These are phyloP conservation scores for Hydrocynus forskahlii DNA, from an alignment of 2,797 vertebrate species.

Conservation along the genomic window DNA sequence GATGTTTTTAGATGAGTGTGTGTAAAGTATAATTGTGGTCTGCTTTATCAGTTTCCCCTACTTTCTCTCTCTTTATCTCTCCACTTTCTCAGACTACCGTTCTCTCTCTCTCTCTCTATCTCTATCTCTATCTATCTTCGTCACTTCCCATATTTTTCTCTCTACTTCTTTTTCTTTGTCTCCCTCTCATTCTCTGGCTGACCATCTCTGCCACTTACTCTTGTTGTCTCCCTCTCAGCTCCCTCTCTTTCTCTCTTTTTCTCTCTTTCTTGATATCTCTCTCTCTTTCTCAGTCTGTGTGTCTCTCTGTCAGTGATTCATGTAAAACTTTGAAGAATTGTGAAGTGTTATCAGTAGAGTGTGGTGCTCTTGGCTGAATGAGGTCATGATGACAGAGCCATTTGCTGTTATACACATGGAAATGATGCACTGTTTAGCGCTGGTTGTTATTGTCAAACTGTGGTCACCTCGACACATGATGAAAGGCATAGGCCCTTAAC, in stretches of 20 bases:
- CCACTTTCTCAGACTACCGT: no score
- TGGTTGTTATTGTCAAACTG: constrained; percentile 10
- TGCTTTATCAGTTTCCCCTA: no score
- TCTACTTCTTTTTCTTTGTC: background rate
- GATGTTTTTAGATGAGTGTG: no score
- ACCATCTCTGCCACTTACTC: background rate
- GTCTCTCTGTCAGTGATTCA: background rate
- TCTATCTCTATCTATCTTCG: background rate
- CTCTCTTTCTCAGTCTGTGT: background rate
- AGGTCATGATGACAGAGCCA: constrained; percentile 48
- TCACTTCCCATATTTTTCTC: background rate
- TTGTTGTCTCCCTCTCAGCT: no score
- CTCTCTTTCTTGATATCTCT: background rate
- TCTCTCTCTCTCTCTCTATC: background rate
- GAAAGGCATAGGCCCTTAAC: constrained; percentile 45
- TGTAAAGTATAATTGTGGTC: no score
- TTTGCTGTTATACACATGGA: constrained; percentile 53
- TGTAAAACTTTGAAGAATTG: constrained; percentile 41
- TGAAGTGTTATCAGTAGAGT: constrained; percentile 33
- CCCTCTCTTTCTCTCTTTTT: background rate
- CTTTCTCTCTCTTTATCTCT: no score
- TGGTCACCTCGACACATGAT: constrained; percentile 19
- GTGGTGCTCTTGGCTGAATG: constrained; percentile 40
- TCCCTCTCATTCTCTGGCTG: no score
- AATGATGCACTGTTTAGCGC: constrained; percentile 46